Evolutionary conservation across 2,888 invertebrate species (phyloP), one percentile per base, ranked within the genome.

Genomic region (Oeneis ivallda): DNA sequence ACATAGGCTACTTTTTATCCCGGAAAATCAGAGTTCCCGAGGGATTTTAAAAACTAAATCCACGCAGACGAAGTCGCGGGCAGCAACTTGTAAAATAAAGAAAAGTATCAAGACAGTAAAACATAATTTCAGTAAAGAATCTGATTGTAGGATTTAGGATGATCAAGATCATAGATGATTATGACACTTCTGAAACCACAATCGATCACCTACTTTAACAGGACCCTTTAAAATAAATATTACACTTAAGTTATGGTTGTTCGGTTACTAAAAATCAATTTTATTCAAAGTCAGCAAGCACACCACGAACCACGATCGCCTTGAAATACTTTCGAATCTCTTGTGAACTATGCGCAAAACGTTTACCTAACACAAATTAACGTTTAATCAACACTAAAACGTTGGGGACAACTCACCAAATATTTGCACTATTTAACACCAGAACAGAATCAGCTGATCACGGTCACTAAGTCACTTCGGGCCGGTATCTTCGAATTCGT

Each of bases 301-400:
- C 76, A 78, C 77, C 75, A 75, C 82, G 83, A 81, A 78, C 81
- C 87, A 87, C 72, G 89, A 86, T 89, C 83, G 84, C 92, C 92
- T 92, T 92, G 92, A 87, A 92, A 92, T 89, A 91, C 92, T 92
- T 92, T 92, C 91, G 77, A 89, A 85, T 84, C 75, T 82, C 79
- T 84, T 82, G 83, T 84, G 84, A 84, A 85, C 83, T 86, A 87
- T 84, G 85, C 85, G 85, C 62, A 87, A 89, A 88, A 84, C 83
- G 84, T 88, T 87, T 85, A 81, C 83, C 76, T 79, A 85, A 82
- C 78, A 74, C 78, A 80, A 82, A 82, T 82, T 79, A 79, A 79
- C 79, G 77, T 82, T 84, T 83, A 82, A 81, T 82, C 80, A 79
- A 77, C 76, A 72, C 70, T 62, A 72, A 66, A 71, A 60, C 41